Percentiles rank a stretch among this genome's conserved stretches.
Evolutionary conservation across 2,113 vertebrate genomes (phyloP).

Genomic region (Tichodroma muraria): DNA sequence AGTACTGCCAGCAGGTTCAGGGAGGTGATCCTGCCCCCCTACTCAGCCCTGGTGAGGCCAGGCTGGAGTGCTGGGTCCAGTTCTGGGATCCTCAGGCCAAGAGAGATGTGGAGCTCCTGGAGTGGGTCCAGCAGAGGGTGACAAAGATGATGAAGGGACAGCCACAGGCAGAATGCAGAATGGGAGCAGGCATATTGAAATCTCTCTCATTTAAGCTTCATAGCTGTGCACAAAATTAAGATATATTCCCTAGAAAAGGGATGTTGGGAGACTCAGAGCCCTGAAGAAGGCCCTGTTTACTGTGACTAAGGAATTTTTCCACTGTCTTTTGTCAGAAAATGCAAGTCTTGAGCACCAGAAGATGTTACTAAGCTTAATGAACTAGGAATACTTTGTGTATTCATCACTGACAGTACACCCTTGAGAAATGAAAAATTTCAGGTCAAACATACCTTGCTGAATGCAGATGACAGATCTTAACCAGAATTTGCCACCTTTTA

Average conservation of each 20-base stretch:
- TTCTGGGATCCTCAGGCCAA: no score
- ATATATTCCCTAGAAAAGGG: neutral
- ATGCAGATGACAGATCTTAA: neutral
- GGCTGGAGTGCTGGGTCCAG: no score
- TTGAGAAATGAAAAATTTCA: neutral
- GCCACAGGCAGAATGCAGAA: neutral
- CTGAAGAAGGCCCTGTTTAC: neutral
- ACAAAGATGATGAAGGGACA: no score
- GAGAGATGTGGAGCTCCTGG: no score
- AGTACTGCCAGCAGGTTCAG: no score
- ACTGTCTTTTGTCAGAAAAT: neutral
- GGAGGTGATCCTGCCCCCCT: no score
- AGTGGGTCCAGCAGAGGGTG: no score
- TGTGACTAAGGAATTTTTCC: neutral
- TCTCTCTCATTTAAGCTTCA: neutral
- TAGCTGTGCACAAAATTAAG: neutral
- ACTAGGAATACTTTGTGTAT: neutral
- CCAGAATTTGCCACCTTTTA: neutral
- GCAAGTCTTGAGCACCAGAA: neutral
- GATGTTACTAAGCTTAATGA: neutral
- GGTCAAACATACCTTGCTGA: neutral
- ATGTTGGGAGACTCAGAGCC: neutral
- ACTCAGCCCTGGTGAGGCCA: no score
- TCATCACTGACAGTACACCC: neutral
- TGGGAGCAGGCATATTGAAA: neutral